Evolutionary conservation across 2,888 invertebrate species (phyloP), one percentile per base, ranked within the genome.

Genomic region (Andrena bucephala): DNA sequence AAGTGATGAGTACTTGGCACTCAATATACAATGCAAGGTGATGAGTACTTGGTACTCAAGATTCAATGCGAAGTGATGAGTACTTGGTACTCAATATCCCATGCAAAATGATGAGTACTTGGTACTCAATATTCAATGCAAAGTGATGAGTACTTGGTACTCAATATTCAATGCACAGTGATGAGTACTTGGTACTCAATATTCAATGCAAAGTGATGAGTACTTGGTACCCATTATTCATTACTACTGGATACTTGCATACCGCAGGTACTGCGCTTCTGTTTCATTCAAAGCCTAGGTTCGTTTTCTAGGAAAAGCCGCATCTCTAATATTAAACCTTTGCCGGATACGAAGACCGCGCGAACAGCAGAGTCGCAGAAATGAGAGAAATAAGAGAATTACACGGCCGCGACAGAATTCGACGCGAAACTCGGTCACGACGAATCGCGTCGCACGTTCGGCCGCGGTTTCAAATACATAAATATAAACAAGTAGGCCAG

Each of bases 401-500:
- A 60, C 2, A 24, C 24, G 42, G n/a, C 27, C 6, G n/a, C n/a
- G 8, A 42, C 6, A 20, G 48, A 63, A 78, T 71, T 67, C 33
- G 6, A 52, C 3, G 33, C 13, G 59, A 74, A 81, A 74, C 69
- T 80, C 74, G 80, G 80, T 70, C 74, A 62, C 60, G 52, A 42
- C 68, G 29, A 57, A 69, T 78, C 54, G 50, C 67, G 62, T 72
- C 54, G 50, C 33, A 31, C 67, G 20, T 24, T 50, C 36, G 27
- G 62, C 42, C 70, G 66, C n/a, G 8, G 68, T 73, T 72, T 73
- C 78, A 70, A 74, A 80, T 71, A 60, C 71, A 80, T 79, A 82
- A 80, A 82, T 82, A 80, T 74, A 71, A 80, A 80, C 80, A 82
- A 80, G 70, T 66, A 71, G 80, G 70, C 7, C 81, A 65, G 29